Base-by-base conservation (phyloP, 2,888 invertebrate species). In the Saturnia pavonia region DNA sequence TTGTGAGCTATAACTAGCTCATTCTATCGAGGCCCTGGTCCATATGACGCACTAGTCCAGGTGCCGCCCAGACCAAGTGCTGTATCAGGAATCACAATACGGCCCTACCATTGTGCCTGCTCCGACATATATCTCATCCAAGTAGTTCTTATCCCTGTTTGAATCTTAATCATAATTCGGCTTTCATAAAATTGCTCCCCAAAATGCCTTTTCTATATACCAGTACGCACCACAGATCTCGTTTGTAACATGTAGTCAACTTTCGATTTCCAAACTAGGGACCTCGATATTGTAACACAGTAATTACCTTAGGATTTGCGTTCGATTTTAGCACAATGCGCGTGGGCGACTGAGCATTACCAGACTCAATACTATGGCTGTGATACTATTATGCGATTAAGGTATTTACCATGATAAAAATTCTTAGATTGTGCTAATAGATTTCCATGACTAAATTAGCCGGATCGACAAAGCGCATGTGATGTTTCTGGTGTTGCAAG, bases 241-340 rank as follows among this genome's bases (percentile, higher is more conserved):
- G 80, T 76, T 80, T 75, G 77, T 80, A 85, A 82, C 82, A 86
- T 85, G 85, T 85, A 85, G 81, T 83, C 82, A 85, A 91, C 91
- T 91, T 90, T 91, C 91, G 87, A 87, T 91, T 91, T 91, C 87
- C 77, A 85, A 87, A 87, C 85, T 75, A 78, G 81, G 78, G 82
- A 79, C 81, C 82, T 79, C 80, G 78, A 83, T 85, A 85, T 87
- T 82, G 79, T 79, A 80, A 88, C 86, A 84, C 27, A 83, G 82
- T 25, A 40, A 85, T 85, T 83, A 82, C 80, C 78, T 77, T 80
- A 83, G 78, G 75, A 82, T 81, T 80, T 78, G 73, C 76, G 76
- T 81, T 83, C 65, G 69, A 67, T 68, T 70, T n/a, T 63, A 66
- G 71, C 65, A 70, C 67, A 69, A 45, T 67, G 25, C 48, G 71